A percentile compares a stretch with the other conserved stretches of the same genome.
phyloP scores from a whole-genome alignment of 1,140 invertebrate species.

The Psix sp. region DNA sequence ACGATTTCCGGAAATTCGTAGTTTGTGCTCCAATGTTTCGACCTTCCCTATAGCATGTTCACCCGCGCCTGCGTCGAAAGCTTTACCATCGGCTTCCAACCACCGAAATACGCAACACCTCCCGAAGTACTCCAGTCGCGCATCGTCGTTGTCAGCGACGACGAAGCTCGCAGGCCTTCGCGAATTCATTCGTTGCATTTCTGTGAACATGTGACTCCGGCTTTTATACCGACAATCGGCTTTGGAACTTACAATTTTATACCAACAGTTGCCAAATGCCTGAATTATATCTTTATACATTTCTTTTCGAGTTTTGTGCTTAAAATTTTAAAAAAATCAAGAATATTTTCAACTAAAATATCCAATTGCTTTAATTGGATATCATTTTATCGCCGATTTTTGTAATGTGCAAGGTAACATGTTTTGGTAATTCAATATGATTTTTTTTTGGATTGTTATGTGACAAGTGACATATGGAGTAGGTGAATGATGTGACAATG shows the following conservation, averaged over 20 bases:
- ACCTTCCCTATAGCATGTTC: conserved; percentile 62
- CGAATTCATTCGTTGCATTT: neutral
- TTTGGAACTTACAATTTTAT: neutral
- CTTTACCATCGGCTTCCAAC: conserved; percentile 46
- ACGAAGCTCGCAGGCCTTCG: conserved; percentile 29
- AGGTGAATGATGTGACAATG: conserved; percentile 72
- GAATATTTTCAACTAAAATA: too few species aligned
- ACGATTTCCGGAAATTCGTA: conserved; percentile 66
- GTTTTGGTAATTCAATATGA: conserved; percentile 39
- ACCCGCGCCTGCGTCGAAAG: conserved; percentile 54
- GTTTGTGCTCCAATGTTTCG: conserved; percentile 58
- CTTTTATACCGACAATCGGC: neutral
- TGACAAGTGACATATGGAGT: conserved; percentile 58
- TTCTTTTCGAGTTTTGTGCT: too few species aligned
- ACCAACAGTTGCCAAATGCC: too few species aligned
- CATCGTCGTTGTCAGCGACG: conserved; percentile 65
- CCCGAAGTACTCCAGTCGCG: conserved; percentile 65
- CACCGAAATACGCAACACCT: conserved; percentile 62
- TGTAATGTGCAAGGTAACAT: conserved; percentile 20
- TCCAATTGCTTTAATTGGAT: too few species aligned
- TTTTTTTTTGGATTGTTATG: conserved; percentile 32
- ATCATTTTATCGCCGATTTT: conserved; percentile 3
- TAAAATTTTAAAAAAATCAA: too few species aligned
- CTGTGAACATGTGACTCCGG: conserved; percentile 63
- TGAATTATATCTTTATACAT: too few species aligned